Percentiles rank a stretch among this genome's conserved stretches.
Evolutionary conservation across 2,797 vertebrate species (phyloP).

Genomic region (Kryptopterus vitreolus): DNA sequence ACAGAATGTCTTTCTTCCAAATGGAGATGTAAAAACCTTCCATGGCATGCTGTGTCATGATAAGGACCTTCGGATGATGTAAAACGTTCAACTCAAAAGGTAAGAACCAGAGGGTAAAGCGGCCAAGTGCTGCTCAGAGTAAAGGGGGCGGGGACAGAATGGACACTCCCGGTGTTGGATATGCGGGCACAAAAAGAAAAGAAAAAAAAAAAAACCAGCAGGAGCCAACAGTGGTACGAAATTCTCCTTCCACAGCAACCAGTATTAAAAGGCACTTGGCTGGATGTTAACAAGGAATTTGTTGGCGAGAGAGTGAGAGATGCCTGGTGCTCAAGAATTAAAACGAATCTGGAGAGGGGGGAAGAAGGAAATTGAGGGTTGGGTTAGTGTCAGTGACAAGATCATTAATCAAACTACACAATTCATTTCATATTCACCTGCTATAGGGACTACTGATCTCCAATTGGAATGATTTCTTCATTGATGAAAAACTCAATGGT

Average conservation of each 20-base stretch:
- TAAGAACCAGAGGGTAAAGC: conserved; percentile 40
- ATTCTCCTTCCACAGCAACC: conserved; percentile 64
- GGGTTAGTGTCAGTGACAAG: conserved; percentile 56
- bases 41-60: conserved; percentile 57
- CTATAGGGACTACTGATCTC: conserved; percentile 84
- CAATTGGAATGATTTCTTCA: conserved; percentile 96
- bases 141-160: conserved; percentile 40
- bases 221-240: conserved; percentile 54
- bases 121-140: conserved; percentile 40
- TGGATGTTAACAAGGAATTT: conserved; percentile 69
- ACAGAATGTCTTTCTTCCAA: conserved; percentile 55
- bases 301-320: conserved; percentile 45
- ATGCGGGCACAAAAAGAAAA: conserved; percentile 56
- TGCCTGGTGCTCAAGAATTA: conserved; percentile 62
- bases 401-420: conserved; percentile 38
- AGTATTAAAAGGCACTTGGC: conserved; percentile 82
- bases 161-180: conserved; percentile 59
- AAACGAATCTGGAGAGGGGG: conserved; percentile 32
- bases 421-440: conserved; percentile 69
- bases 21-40: conserved; percentile 62
- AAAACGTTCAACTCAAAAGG: conserved; percentile 50
- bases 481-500: conserved; percentile 99
- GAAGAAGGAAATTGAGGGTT: conserved; percentile 43
- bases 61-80: conserved; percentile 43
- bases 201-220: conserved; percentile 3